Base-by-base conservation (phyloP, 1,140 invertebrate genomes). In the Uloborus diversus region DNA sequence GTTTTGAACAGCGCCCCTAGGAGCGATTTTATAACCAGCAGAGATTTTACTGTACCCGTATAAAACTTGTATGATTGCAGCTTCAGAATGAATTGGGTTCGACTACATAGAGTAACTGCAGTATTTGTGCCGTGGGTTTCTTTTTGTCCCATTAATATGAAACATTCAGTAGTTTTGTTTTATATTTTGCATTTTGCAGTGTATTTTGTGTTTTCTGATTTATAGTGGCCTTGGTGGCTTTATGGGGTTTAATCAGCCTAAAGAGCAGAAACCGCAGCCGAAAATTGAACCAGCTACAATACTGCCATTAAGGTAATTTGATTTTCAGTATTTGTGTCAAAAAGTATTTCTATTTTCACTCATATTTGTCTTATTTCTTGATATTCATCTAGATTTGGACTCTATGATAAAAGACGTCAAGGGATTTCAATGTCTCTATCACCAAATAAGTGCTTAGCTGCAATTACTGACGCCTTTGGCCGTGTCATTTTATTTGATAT, bases 401-500 rank as follows among this genome's bases (percentile, higher is more conserved):
- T 98, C n/a, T 93, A 92, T 82, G 96, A 98, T 87, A 85, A 91
- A 30, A 89, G 92, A 62, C 88, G 96, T 56, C 89, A 91, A 82
- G 95, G 94, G 1, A 88, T 91, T 3, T 88, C 85, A 2, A 89
- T 97, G 9, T 87, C 90, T 32, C 86, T 94, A 53, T 95, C 95
- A 23, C 95, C 95, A 0, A 92, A 93, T 84, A 91, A 92, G 51
- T 90, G 91, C 23, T 88, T 97, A 3, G 93, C 93, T 4, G 93
- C 92, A 1, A 89, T 96, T 17, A 91, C 92, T 1, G 97, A 99
- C 87, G 91, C 90, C 82, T 91, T 96, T 84, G 96, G 96, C 20
- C 89, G 96, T 83, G 93, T 99, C 0, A 90, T 92, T 59, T 88
- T 99, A 3, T 85, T 98, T 17, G 95, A 98, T 87, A 91, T 94